These are phyloP conservation scores for Bursaphelenchus okinawaensis DNA, from an alignment of 2,888 invertebrate genomes.

Conservation along the genomic window DNA sequence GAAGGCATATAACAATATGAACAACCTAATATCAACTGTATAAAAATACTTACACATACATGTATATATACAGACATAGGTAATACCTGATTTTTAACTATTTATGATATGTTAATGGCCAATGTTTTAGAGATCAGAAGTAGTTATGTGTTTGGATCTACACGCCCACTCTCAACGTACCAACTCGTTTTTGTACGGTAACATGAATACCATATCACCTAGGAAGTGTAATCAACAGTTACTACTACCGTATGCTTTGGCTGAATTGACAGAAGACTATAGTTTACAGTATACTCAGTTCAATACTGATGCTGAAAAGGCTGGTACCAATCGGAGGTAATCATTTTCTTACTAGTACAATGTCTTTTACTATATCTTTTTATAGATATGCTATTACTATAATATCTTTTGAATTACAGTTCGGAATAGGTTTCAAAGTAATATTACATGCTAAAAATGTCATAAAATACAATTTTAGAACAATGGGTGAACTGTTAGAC, in stretches of 20 bases:
- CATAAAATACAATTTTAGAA: conserved; percentile 25
- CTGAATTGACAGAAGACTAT: conserved; percentile 82
- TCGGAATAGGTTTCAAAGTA: background rate
- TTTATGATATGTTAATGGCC: background rate
- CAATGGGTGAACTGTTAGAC: conserved; percentile 43
- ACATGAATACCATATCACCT: conserved; percentile 11
- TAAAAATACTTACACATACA: too few relatives aligned
- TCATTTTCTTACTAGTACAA: background rate
- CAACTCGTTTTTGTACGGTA: conserved; percentile 62
- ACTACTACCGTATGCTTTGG: conserved; percentile 84
- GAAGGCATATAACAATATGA: too few relatives aligned
- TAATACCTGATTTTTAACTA: too few relatives aligned
- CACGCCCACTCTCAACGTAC: conserved; percentile 86
- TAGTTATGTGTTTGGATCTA: conserved; percentile 89
- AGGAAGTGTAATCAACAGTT: conserved; percentile 80
- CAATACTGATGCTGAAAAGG: conserved; percentile 79
- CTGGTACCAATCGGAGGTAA: conserved; percentile 73
- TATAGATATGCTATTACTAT: background rate
- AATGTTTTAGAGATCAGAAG: conserved; percentile 65
- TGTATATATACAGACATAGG: too few relatives aligned
- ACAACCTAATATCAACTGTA: too few relatives aligned
- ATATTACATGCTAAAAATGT: background rate
- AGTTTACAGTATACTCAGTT: conserved; percentile 78
- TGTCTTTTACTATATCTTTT: background rate
- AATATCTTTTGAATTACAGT: conserved; percentile 2